Conservation (phyloP, 92 coral and sea anemone species). For the Siderastrea radians region DNA sequence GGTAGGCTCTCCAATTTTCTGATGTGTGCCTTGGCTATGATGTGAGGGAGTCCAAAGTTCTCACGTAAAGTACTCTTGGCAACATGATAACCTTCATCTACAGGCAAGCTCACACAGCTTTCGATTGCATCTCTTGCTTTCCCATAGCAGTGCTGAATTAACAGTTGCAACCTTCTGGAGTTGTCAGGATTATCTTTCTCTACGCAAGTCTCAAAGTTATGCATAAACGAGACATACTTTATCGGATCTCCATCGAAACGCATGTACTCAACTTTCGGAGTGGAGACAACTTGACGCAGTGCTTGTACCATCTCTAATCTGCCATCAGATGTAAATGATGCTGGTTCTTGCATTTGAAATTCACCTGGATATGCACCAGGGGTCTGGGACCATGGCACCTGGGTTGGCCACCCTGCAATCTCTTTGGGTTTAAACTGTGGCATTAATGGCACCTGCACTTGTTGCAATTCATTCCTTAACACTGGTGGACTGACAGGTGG, state of each 20-base stretch:
- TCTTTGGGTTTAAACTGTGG: too few species aligned
- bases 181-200: conserved; percentile 28
- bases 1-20: conserved; percentile 66
- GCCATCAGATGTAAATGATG: neutral
- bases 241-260: neutral
- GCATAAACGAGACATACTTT: conserved; percentile 65
- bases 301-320: conserved; percentile 28
- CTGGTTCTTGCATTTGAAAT: neutral
- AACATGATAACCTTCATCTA: conserved; percentile 50
- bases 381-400: too few species aligned
- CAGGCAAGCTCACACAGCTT: conserved; percentile 78
- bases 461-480: too few species aligned
- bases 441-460: too few species aligned
- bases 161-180: conserved; percentile 33
- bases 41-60: conserved; percentile 71
- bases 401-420: too few species aligned
- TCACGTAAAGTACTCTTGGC: conserved; percentile 67
- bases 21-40: conserved; percentile 64
- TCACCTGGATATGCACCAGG: neutral
- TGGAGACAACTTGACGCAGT: conserved; percentile 59
- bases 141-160: conserved; percentile 78
- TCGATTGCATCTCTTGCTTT: conserved; percentile 81
- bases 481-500: too few species aligned
- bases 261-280: conserved; percentile 73
- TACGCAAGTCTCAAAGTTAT: conserved; percentile 52